Conservation (phyloP, 2,888 invertebrate species). For the Tinea trinotella region DNA sequence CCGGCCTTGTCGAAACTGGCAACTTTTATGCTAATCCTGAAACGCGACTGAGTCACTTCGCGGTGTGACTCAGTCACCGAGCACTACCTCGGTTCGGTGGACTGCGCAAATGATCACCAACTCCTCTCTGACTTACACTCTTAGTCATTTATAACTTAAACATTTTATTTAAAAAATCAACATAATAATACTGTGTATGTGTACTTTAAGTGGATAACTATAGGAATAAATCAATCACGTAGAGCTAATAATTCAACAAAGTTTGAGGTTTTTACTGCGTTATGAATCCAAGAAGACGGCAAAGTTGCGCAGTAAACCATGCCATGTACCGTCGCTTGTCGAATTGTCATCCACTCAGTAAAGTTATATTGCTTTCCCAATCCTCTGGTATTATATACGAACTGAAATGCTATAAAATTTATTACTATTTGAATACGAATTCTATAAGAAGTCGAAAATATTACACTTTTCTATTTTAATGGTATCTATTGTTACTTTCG, state of each 20-base stretch:
- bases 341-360: conserved; percentile 28
- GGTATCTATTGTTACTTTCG: no score
- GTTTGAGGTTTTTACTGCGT: conserved; percentile 27
- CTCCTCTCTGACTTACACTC: no score
- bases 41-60: no score
- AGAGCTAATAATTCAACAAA: conserved; percentile 25
- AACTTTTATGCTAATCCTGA: no score
- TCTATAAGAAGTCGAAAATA: background rate
- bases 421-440: conserved; percentile 24
- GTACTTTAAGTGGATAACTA: conserved; percentile 11
- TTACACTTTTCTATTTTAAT: background rate
- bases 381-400: background rate
- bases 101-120: no score
- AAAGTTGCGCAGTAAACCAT: conserved; percentile 32
- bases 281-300: conserved; percentile 26
- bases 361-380: conserved; percentile 27
- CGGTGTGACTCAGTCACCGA: no score
- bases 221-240: conserved; percentile 26
- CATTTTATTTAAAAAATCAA: no score
- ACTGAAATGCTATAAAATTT: conserved; percentile 28
- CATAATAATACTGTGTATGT: no score
- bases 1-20: no score
- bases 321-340: conserved; percentile 27
- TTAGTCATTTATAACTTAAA: no score
- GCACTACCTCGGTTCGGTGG: no score